phyloP scores from a whole-genome alignment of 2,888 invertebrate genomes.

The Microctonus hyperodae region DNA sequence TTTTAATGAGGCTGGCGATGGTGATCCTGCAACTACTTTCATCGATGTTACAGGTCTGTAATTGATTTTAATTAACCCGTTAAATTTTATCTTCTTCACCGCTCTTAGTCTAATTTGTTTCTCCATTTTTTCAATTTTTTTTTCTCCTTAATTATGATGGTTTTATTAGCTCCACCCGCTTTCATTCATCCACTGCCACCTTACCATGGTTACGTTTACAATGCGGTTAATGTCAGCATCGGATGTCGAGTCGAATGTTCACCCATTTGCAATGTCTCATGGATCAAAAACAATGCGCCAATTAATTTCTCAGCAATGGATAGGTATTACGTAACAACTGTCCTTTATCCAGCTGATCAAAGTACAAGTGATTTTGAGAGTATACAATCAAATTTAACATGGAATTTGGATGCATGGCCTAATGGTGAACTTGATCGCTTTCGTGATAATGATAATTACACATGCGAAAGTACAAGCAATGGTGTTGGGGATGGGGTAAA shows the following conservation, averaged over 20 bases:
- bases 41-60: constrained; percentile 74
- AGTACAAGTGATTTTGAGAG: constrained; percentile 89
- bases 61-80: constrained; percentile 15
- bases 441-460: constrained; percentile 78
- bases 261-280: constrained; percentile 83
- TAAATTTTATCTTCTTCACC: background rate
- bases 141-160: background rate
- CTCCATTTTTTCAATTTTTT: constrained; percentile 69
- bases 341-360: constrained; percentile 75
- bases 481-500: constrained; percentile 81
- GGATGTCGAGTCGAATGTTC: constrained; percentile 90
- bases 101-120: background rate
- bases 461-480: constrained; percentile 81
- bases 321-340: constrained; percentile 74
- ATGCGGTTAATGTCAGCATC: constrained; percentile 72
- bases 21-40: constrained; percentile 72
- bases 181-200: constrained; percentile 85
- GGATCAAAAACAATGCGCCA: constrained; percentile 80
- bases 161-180: constrained; percentile 77
- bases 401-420: constrained; percentile 89
- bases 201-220: constrained; percentile 82
- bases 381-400: constrained; percentile 84
- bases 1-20: constrained; percentile 84
- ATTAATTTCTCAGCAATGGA: constrained; percentile 68
- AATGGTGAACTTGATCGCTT: constrained; percentile 77